Base-by-base conservation (phyloP, 1,140 invertebrate species). In the Bradynema listronoti region DNA sequence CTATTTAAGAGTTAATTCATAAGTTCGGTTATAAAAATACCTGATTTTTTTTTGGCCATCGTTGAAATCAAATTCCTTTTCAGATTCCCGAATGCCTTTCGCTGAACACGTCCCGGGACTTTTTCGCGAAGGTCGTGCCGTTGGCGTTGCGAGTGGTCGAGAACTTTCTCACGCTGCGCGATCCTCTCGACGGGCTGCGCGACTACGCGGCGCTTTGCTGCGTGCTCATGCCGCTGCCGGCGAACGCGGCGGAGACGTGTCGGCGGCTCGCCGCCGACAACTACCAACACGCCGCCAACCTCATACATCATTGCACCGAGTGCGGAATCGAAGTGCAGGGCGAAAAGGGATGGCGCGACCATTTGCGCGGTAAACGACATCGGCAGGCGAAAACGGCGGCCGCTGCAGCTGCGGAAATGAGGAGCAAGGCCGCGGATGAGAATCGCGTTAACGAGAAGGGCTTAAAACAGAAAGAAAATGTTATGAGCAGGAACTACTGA, bases 111-210 rank as follows among this genome's bases (percentile, higher is more conserved):
- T 69, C 67, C 16, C 34, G 14, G n/a, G 22, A 63, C 2, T 69
- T 69, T 43, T 41, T 41, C 34, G 65, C 53, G 9, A 29, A 51
- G 4, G 36, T 72, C 45, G 69, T 69, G 24, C 67, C 67, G 3
- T 73, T 66, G 55, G 67, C 69, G n/a, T 25, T 66, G 32, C n/a
- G 46, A 73, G 19, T 33, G 34, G 2, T 41, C 56, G 27, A 42
- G 41, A 29, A 24, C 24, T 22, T 69, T 69, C 34, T n/a, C n/a
- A n/a, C n/a, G n/a, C n/a, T n/a, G n/a, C n/a, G n/a, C n/a, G n/a
- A n/a, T n/a, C n/a, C n/a, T n/a, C n/a, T n/a, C n/a, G n/a, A n/a
- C n/a, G n/a, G n/a, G n/a, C n/a, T 5, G 4, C 16, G 16, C 29
- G 4, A 24, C 47, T 50, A 19, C 27, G 16, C 47, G 3, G 3